Conservation (phyloP, 1,140 invertebrate genomes). For the Telenomus remus region DNA sequence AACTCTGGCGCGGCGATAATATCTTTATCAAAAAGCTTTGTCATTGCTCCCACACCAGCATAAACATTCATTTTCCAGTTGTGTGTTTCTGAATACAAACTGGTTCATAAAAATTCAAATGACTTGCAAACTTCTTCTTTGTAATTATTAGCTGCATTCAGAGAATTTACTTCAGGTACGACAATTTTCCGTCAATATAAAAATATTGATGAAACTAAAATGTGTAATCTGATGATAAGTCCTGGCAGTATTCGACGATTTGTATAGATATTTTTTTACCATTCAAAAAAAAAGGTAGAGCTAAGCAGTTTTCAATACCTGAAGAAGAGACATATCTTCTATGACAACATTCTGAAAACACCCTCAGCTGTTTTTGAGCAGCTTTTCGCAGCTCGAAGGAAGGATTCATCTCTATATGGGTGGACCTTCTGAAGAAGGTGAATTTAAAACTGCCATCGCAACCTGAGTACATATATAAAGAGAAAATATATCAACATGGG, state of each 20-base stretch:
- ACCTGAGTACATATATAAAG: conserved; percentile 39
- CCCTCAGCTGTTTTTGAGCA: conserved; percentile 23
- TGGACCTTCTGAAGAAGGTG: conserved; percentile 14
- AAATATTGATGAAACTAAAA: too few relatives aligned
- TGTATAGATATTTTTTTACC: too few relatives aligned
- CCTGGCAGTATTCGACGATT: too few relatives aligned
- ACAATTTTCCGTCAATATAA: too few relatives aligned
- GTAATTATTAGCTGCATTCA: too few relatives aligned
- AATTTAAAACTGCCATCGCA: conserved; percentile 18
- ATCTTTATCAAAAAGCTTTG: conserved; percentile 52
- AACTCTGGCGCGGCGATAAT: conserved; percentile 48
- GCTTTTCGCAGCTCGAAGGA: conserved; percentile 26
- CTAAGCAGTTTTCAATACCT: conserved; percentile 5
- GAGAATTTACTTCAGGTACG: too few relatives aligned
- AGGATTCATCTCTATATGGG: conserved; percentile 50
- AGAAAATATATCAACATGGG: conserved; percentile 55
- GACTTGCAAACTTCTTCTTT: too few relatives aligned
- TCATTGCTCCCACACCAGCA: conserved; percentile 12
- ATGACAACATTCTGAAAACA: conserved; percentile 46
- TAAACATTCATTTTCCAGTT: background rate
- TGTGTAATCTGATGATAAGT: background rate
- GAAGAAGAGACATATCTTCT: conserved; percentile 19
- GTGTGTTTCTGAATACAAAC: too few relatives aligned
- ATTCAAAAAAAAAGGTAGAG: conserved; percentile 6
- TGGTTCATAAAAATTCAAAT: too few relatives aligned